Evolutionary conservation across 1,140 invertebrate species (phyloP).

Genomic region (Sogatella furcifera): DNA sequence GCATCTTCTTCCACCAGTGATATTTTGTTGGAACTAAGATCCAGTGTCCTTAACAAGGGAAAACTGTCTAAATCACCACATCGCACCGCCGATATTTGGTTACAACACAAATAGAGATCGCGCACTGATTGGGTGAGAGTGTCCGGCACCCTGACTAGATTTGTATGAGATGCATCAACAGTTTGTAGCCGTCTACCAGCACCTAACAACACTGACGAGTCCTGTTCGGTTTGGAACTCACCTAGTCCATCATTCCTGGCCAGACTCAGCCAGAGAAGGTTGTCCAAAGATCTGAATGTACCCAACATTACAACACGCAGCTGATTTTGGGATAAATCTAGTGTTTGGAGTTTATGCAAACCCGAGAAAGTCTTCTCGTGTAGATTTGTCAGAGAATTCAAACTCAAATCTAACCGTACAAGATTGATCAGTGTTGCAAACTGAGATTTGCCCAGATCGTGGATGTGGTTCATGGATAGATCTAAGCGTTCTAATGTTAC

Average conservation of each 20-base stretch:
- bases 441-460: constrained; percentile 34
- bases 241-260: constrained; percentile 21
- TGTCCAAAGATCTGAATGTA: constrained; percentile 34
- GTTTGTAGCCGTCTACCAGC: constrained; percentile 52
- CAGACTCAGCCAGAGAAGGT: constrained; percentile 56
- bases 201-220: constrained; percentile 25
- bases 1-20: constrained; percentile 73
- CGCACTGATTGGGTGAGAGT: constrained; percentile 73
- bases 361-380: constrained; percentile 42
- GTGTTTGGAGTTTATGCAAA: constrained; percentile 47
- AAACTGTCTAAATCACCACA: constrained; percentile 85
- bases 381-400: constrained; percentile 49
- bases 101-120: constrained; percentile 64
- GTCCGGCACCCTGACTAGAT: constrained; percentile 66
- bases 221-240: constrained; percentile 9
- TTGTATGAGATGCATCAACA: constrained; percentile 70
- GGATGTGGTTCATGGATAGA: constrained; percentile 39
- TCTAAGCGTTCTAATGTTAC: constrained; percentile 23
- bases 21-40: constrained; percentile 70
- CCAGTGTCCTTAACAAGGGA: constrained; percentile 65
- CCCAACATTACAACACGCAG: constrained; percentile 36
- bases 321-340: constrained; percentile 35
- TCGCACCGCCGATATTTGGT: constrained; percentile 57
- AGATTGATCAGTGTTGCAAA: constrained; percentile 36
- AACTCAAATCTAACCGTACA: constrained; percentile 46